Evolutionary conservation across 2,113 vertebrate species (phyloP).

Genomic region (Hippopotamus amphibius): DNA sequence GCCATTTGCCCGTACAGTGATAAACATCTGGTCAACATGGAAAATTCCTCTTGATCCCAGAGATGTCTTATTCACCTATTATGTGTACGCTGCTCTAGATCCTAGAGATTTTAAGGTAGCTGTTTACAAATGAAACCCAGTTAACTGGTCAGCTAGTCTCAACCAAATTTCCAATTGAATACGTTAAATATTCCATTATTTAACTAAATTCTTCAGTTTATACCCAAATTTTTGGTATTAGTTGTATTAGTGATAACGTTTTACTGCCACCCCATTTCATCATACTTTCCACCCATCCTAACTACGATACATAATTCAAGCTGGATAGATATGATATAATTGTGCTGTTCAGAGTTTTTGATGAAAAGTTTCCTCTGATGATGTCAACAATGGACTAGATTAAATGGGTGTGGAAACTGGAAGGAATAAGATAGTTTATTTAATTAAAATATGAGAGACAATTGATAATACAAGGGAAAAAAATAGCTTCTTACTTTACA

Average conservation of each 20-base stretch:
- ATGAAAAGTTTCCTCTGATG: background rate
- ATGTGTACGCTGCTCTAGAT: background rate
- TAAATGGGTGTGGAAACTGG: constrained; percentile 27
- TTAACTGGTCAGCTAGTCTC: background rate
- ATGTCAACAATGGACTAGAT: background rate
- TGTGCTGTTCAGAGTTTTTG: background rate
- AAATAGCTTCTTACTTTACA: constrained; percentile 5
- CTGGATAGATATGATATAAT: background rate
- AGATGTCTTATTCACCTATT: background rate
- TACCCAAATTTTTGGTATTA: background rate
- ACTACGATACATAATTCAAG: background rate
- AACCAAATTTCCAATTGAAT: constrained; percentile 5
- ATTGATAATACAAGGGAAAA: background rate
- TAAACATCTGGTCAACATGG: constrained; percentile 23
- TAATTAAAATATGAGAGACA: background rate
- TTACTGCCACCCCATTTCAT: background rate
- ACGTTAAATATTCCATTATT: background rate
- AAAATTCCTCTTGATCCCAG: background rate
- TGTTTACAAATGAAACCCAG: background rate
- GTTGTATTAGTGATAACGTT: background rate
- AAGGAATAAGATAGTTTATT: background rate
- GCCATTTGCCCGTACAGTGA: background rate
- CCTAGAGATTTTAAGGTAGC: background rate
- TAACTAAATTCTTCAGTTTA: constrained; percentile 37
- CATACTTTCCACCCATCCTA: background rate